phyloP scores from a whole-genome alignment of 2,888 invertebrate genomes.

The Apotomis capreana region DNA sequence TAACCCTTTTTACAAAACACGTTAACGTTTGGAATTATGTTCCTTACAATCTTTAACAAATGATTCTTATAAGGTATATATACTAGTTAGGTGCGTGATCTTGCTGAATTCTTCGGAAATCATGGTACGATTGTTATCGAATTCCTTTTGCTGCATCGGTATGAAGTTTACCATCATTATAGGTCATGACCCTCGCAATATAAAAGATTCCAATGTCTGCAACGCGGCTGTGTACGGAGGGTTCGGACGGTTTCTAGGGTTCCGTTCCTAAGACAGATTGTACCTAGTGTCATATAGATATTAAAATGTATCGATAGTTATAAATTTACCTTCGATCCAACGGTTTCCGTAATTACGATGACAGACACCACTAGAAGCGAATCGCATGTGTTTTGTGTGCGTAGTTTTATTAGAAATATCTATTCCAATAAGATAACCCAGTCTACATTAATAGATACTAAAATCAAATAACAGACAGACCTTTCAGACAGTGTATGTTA shows the following conservation, averaged over 20 bases:
- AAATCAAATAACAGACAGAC: too few relatives aligned
- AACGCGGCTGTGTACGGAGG: background rate
- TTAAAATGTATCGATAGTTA: too few relatives aligned
- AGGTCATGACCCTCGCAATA: conserved; percentile 42
- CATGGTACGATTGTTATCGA: conserved; percentile 50
- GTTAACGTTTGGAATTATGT: background rate
- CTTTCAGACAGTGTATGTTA: too few relatives aligned
- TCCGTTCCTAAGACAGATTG: background rate
- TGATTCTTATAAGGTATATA: background rate
- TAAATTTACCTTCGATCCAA: too few relatives aligned
- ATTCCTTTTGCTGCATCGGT: conserved; percentile 49
- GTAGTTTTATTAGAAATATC: too few relatives aligned
- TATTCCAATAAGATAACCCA: too few relatives aligned
- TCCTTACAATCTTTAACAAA: conserved; percentile 5
- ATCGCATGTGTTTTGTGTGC: too few relatives aligned
- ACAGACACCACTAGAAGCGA: too few relatives aligned
- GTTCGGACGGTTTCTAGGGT: background rate
- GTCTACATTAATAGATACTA: too few relatives aligned
- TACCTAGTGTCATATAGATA: too few relatives aligned
- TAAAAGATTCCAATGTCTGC: conserved; percentile 28
- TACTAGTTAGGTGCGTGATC: conserved; percentile 28
- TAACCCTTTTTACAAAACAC: too few relatives aligned
- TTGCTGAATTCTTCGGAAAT: conserved; percentile 45
- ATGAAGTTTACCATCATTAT: conserved; percentile 45
- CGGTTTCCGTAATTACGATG: too few relatives aligned